phyloP scores from a whole-genome alignment of 2,888 invertebrate species.

The Brachycybe producta region DNA sequence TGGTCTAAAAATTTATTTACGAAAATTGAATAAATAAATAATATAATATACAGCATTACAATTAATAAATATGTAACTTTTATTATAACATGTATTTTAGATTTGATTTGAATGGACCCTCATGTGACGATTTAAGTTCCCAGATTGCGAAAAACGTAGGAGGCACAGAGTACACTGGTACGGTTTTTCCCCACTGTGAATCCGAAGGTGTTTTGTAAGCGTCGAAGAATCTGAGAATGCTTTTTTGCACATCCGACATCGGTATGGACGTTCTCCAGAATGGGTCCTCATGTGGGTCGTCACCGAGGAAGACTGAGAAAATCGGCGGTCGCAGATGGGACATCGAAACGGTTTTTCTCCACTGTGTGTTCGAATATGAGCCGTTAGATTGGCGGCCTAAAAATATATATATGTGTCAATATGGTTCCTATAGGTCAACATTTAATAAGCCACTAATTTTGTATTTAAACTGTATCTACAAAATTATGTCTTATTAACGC shows the following conservation, averaged over 20 bases:
- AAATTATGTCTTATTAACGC: no score
- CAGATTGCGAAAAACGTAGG: conserved; percentile 92
- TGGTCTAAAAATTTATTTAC: no score
- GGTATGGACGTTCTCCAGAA: conserved; percentile 96
- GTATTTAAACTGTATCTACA: no score
- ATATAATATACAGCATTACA: no score
- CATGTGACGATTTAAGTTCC: conserved; percentile 98
- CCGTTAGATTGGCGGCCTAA: conserved; percentile 95
- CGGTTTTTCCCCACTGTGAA: conserved; percentile 84
- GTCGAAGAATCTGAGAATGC: conserved; percentile 98
- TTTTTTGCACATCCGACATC: conserved; percentile 91
- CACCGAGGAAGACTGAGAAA: conserved; percentile 85
- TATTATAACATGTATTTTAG: conserved; percentile 4
- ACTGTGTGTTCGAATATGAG: conserved; percentile 88
- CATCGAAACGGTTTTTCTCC: conserved; percentile 98
- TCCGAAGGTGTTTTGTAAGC: conserved; percentile 88
- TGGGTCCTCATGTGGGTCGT: conserved; percentile 99
- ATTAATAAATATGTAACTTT: no score
- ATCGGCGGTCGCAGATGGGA: conserved; percentile 89
- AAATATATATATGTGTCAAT: no score
- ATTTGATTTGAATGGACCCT: conserved; percentile 55
- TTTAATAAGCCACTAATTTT: no score
- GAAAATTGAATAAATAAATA: no score
- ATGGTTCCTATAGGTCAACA: no score
- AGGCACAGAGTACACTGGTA: conserved; percentile 95